phyloP scores from a whole-genome alignment of 2,888 invertebrate species.

The Hypomecis atomaria region DNA sequence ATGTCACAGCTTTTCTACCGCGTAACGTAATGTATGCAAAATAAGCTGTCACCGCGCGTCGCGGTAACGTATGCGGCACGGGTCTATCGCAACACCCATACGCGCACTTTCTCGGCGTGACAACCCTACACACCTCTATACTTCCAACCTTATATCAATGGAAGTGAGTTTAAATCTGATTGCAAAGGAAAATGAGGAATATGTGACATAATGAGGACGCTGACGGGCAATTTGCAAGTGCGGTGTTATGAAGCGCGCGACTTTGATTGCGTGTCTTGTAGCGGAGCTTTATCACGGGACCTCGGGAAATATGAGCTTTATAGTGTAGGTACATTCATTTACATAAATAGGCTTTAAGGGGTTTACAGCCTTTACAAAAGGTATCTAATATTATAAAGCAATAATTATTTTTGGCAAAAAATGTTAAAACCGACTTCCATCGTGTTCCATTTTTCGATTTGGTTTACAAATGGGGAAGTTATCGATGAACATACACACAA shows the following conservation, averaged over 20 bases:
- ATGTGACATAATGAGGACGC: constrained; percentile 2
- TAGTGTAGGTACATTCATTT: background rate
- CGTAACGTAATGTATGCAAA: constrained; percentile 15
- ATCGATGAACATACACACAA: too few species aligned
- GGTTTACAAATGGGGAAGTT: too few species aligned
- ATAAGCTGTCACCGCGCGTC: constrained; percentile 5
- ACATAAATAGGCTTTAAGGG: too few species aligned
- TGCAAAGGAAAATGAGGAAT: background rate
- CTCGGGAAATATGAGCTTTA: background rate
- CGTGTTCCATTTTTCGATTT: too few species aligned
- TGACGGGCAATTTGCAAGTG: constrained; percentile 17
- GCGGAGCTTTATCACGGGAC: background rate
- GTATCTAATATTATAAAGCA: too few species aligned
- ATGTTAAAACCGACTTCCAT: too few species aligned
- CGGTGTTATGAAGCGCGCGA: constrained; percentile 1
- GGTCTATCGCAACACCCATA: background rate
- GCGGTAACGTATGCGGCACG: constrained; percentile 9
- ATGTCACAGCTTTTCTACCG: background rate
- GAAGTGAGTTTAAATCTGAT: constrained; percentile 1
- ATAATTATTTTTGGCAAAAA: too few species aligned
- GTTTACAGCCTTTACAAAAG: too few species aligned
- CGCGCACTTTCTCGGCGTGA: constrained; percentile 1
- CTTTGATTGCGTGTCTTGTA: background rate
- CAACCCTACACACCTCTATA: background rate
- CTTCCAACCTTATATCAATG: background rate